phyloP scores from a whole-genome alignment of 2,113 vertebrate genomes.

The Lycaon pictus region DNA sequence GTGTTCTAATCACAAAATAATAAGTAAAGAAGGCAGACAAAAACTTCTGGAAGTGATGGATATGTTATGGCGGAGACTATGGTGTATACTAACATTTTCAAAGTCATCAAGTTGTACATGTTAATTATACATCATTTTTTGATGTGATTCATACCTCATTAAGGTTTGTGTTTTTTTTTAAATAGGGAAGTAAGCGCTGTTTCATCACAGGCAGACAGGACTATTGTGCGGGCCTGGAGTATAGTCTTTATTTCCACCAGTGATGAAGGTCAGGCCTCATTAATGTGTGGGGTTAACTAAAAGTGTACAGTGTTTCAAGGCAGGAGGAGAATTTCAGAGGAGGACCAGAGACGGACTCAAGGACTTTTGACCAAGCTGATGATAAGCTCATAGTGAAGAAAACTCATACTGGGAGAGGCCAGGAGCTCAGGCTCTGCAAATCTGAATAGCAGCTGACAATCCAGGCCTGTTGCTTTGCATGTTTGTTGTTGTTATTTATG shows the following conservation, averaged over 20 bases:
- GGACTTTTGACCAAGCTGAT: background rate
- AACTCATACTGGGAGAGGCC: background rate
- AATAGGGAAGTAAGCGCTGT: background rate
- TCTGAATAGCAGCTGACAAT: slow-evolving; percentile 1
- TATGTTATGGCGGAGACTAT: background rate
- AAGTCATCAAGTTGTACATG: background rate
- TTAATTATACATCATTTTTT: background rate
- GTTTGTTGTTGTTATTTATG: slow-evolving; percentile 72
- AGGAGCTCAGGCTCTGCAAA: background rate
- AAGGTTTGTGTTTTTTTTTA: background rate
- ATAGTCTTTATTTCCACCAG: background rate
- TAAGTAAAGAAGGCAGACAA: background rate
- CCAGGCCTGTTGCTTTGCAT: slow-evolving; percentile 57
- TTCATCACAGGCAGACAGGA: background rate
- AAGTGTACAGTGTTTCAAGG: background rate
- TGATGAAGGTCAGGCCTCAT: background rate
- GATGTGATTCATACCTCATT: background rate
- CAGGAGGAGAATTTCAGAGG: slow-evolving; percentile 4
- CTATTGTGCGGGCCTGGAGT: background rate
- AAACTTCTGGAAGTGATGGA: background rate
- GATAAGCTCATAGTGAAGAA: slow-evolving; percentile 11
- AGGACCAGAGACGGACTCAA: background rate
- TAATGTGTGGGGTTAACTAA: background rate
- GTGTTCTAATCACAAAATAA: background rate
- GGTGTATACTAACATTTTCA: background rate